Conservation (phyloP, 2,797 vertebrate species). For the Heteromormyrus szaboi region DNA sequence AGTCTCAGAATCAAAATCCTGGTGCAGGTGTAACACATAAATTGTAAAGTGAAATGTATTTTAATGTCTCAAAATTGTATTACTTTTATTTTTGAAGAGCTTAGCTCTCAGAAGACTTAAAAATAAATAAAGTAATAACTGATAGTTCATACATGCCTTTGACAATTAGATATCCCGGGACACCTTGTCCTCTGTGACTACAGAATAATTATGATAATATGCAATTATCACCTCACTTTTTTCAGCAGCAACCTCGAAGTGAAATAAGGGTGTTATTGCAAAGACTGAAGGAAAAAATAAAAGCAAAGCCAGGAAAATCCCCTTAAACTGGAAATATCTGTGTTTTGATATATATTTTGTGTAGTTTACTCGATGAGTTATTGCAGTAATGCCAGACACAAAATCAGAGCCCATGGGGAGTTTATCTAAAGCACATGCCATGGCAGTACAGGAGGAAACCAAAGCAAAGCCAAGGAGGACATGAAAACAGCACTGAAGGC, state of each 20-base stretch:
- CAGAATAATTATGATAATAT: slow-evolving; percentile 89
- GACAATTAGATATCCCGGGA: slow-evolving; percentile 56
- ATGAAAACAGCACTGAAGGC: neutral
- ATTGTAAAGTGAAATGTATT: neutral
- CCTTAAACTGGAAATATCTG: neutral
- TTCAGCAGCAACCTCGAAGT: slow-evolving; percentile 78
- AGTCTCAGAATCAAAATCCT: neutral
- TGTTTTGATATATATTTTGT: neutral
- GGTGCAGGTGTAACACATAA: neutral
- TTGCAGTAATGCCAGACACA: neutral
- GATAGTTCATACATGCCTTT: slow-evolving; percentile 63
- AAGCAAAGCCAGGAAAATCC: neutral
- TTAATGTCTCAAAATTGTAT: neutral
- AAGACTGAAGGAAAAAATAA: slow-evolving; percentile 67
- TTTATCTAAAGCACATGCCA: neutral
- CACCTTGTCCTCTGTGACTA: slow-evolving; percentile 64
- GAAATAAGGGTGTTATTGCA: slow-evolving; percentile 80
- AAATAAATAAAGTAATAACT: slow-evolving; percentile 44
- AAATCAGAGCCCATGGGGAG: neutral
- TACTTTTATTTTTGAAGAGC: neutral
- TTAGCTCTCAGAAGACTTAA: neutral
- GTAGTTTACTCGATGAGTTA: neutral
- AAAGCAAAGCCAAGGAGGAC: neutral
- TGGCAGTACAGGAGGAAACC: neutral
- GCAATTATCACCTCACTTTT: slow-evolving; percentile 85